Conservation (phyloP, 2,888 invertebrate genomes). For the Amitus sp. region DNA sequence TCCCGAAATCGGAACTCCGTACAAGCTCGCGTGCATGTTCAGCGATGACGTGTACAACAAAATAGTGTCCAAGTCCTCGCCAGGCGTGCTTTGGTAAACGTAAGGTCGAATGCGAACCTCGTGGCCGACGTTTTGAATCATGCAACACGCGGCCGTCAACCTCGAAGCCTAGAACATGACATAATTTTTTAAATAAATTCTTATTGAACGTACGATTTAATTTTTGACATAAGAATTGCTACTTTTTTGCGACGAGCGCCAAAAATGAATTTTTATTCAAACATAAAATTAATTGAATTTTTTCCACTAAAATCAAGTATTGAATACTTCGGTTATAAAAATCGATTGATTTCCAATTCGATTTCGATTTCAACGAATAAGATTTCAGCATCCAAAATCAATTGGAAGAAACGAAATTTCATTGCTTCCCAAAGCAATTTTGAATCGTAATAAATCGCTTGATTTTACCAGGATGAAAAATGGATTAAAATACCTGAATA, state of each 20-base stretch:
- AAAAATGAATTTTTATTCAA: no score
- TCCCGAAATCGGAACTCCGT: slow-evolving; percentile 78
- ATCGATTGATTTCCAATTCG: no score
- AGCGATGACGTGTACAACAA: slow-evolving; percentile 81
- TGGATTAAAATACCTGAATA: slow-evolving; percentile 71
- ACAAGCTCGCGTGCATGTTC: slow-evolving; percentile 78
- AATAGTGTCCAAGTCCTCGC: slow-evolving; percentile 79
- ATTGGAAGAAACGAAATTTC: no score
- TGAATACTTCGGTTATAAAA: no score
- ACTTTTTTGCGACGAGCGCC: neutral
- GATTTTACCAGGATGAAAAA: neutral
- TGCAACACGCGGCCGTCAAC: slow-evolving; percentile 77
- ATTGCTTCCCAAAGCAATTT: no score
- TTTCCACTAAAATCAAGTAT: no score
- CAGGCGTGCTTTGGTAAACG: slow-evolving; percentile 81
- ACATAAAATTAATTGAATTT: no score
- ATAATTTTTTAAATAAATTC: neutral
- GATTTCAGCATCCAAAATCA: no score
- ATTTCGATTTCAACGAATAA: no score
- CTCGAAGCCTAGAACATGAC: slow-evolving; percentile 73
- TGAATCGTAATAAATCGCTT: neutral
- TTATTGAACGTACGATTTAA: neutral
- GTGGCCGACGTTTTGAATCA: slow-evolving; percentile 80
- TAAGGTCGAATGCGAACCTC: slow-evolving; percentile 82
- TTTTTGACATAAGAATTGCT: neutral